Evolutionary conservation across 2,113 vertebrate genomes (phyloP), one percentile per base, ranked within the genome.

Genomic region (Calcarius ornatus): DNA sequence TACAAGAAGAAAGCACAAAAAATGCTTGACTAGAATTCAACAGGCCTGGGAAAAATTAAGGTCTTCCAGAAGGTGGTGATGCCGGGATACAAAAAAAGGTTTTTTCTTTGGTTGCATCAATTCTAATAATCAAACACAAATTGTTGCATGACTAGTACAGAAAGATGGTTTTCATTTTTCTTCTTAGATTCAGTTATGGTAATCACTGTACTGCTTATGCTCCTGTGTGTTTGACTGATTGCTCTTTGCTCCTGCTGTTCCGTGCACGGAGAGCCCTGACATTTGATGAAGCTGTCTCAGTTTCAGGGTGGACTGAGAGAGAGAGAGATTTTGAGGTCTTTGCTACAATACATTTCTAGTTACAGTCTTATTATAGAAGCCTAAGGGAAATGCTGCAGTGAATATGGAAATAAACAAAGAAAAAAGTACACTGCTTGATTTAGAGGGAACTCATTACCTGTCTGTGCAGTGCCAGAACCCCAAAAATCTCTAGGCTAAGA

Each of bases 111-210:
- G 7, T 86, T 92, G 25, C 68, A 86, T 96, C 66, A 57, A 2
- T 87, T 95, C 33, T 88, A 82, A 88, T 83, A 88, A 87, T 47
- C 53, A 90, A 90, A 76, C 73, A 91, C 37, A 89, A 91, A 91
- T 48, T 85, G 37, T 95, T 94, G 57, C 83, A 60, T 0, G 11
- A 69, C 81, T 92, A 78, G 57, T 68, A 79, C n/a, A 80, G 79
- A 94, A 90, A 88, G 70, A 91, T 63, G 45, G 42, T 80, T 95
- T 96, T 85, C 84, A 89, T 95, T 91, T 92, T 23, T 94, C 50
- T 72, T 92, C 78, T 72, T 85, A 72, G 73, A 84, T 92, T 90
- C 85, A 50, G 54, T 85, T 95, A 75, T 70, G 63, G 51, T 90
- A 95, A 95, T 92, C 77, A 87, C 40, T 30, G 78, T 37, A 27